Evolutionary conservation across 2,797 vertebrate species (phyloP).

Genomic region (Siniperca obscura): DNA sequence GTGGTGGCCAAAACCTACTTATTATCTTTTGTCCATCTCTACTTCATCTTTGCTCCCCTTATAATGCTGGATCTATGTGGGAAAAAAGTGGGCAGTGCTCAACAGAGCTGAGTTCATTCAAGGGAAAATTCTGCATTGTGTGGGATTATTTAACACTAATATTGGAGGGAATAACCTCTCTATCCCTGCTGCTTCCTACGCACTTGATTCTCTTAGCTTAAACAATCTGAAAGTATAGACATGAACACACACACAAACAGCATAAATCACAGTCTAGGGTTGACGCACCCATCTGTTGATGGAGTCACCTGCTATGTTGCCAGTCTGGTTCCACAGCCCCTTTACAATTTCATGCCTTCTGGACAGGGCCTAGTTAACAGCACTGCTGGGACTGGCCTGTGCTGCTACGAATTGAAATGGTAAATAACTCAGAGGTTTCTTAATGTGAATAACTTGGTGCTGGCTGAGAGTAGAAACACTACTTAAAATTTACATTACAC

Average conservation of each 20-base stretch:
- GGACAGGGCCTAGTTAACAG: slow-evolving; percentile 41
- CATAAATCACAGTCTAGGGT: slow-evolving; percentile 21
- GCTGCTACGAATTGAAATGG: slow-evolving; percentile 29
- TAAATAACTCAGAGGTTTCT: slow-evolving; percentile 50
- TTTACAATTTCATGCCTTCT: slow-evolving; percentile 57
- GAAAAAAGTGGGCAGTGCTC: slow-evolving; percentile 4
- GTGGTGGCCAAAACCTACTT: slow-evolving; percentile 17
- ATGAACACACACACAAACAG: slow-evolving; percentile 15
- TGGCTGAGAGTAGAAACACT: slow-evolving; percentile 32
- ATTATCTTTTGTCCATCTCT: slow-evolving; percentile 46
- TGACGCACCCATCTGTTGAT: slow-evolving; percentile 53
- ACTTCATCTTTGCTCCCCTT: slow-evolving; percentile 12
- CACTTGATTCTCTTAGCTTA: slow-evolving; percentile 25
- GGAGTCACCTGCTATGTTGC: slow-evolving; percentile 53
- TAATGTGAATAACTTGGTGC: slow-evolving; percentile 24
- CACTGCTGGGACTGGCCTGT: slow-evolving; percentile 42
- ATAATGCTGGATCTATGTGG: slow-evolving; percentile 2
- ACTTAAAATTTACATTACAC: slow-evolving; percentile 46
- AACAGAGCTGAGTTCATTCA: slow-evolving; percentile 24
- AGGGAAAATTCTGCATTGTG: slow-evolving; percentile 30
- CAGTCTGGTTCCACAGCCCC: slow-evolving; percentile 40
- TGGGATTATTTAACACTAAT: slow-evolving; percentile 23
- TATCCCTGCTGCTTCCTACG: neutral
- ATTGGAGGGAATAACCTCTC: slow-evolving; percentile 12
- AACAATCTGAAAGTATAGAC: neutral